phyloP scores from a whole-genome alignment of 2,113 vertebrate species.

The Coreoperca whiteheadi region DNA sequence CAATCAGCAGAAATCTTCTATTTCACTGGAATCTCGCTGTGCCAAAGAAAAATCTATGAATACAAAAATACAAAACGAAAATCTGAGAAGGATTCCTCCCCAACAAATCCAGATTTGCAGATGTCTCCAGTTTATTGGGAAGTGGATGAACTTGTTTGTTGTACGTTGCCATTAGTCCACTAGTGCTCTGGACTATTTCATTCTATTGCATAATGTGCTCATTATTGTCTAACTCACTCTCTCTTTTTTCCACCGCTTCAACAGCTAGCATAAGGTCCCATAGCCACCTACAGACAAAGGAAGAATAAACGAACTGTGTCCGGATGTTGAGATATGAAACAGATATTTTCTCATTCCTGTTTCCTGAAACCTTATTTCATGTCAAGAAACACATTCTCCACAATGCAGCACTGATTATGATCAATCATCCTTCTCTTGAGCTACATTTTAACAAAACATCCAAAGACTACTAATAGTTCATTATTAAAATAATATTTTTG shows the following conservation, averaged over 20 bases:
- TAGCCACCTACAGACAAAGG: slow-evolving; percentile 4
- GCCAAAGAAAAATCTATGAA: slow-evolving; percentile 11
- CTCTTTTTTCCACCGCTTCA: not conserved
- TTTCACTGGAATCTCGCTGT: slow-evolving; percentile 41
- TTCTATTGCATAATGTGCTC: not conserved
- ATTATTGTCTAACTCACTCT: not conserved
- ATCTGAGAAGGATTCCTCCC: not conserved
- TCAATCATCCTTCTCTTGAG: slow-evolving; percentile 12
- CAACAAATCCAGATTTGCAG: slow-evolving; percentile 16
- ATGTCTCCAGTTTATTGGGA: slow-evolving; percentile 17
- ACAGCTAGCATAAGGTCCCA: not conserved
- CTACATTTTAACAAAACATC: not conserved
- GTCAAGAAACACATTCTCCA: not conserved
- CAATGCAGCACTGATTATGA: not conserved
- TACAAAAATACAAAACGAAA: not conserved
- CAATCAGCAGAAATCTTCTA: slow-evolving; percentile 46
- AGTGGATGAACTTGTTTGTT: slow-evolving; percentile 13
- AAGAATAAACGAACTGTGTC: not conserved
- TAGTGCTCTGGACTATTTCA: not conserved
- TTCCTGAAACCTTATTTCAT: not conserved
- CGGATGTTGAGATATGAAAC: not conserved
- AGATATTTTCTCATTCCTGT: slow-evolving; percentile 19
- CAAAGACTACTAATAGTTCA: slow-evolving; percentile 5
- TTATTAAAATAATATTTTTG: not conserved
- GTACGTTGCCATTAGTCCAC: not conserved